phyloP scores from a whole-genome alignment of 2,888 invertebrate species.

The Drosophila limbata region DNA sequence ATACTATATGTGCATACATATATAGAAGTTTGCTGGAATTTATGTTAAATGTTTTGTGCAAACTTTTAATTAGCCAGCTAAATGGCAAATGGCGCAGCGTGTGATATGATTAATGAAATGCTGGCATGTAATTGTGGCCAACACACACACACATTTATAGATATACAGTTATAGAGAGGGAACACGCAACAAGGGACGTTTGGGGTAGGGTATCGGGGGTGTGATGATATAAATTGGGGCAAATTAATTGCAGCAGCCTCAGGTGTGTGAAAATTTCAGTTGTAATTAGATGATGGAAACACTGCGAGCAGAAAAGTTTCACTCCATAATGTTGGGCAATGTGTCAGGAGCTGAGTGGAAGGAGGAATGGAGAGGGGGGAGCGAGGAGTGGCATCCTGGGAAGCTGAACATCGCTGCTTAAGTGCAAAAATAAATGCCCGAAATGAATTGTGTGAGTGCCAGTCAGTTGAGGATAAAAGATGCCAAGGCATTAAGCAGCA shows the following conservation, averaged over 20 bases:
- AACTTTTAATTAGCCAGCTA: constrained; percentile 77
- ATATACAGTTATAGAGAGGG: constrained; percentile 5
- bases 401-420: constrained; percentile 46
- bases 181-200: constrained; percentile 50
- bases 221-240: constrained; percentile 75
- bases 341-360: constrained; percentile 32
- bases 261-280: constrained; percentile 75
- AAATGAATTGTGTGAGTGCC: constrained; percentile 36
- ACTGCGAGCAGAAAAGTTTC: constrained; percentile 64
- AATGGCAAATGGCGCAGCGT: constrained; percentile 76
- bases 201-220: neutral
- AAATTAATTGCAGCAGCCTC: constrained; percentile 79
- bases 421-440: constrained; percentile 46
- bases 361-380: neutral
- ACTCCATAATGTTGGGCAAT: constrained; percentile 64
- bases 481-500: constrained; percentile 57
- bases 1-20: constrained; percentile 1
- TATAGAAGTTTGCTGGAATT: constrained; percentile 50
- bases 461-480: constrained; percentile 59
- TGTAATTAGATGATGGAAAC: constrained; percentile 78
- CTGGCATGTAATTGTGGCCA: constrained; percentile 74
- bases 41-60: constrained; percentile 76
- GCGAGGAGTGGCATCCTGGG: constrained; percentile 24
- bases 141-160: constrained; percentile 15
- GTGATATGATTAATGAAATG: constrained; percentile 79